phyloP scores from a whole-genome alignment of 1,140 invertebrate genomes.

The Lycorma delicatula region DNA sequence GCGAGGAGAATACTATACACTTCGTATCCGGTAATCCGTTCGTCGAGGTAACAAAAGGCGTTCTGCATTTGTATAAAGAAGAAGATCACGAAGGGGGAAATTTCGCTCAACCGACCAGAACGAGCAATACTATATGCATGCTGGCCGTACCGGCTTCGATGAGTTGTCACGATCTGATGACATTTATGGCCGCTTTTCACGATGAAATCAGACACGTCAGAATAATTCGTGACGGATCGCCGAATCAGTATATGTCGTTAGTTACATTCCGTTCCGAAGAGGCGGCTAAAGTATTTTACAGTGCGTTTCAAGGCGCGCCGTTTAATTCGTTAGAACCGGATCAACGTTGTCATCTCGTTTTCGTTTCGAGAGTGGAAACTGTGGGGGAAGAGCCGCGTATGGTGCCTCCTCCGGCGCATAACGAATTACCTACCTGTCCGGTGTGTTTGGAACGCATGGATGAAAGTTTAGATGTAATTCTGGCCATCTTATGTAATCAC shows the following conservation, averaged over 20 bases:
- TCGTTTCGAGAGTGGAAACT: slow-evolving; percentile 88
- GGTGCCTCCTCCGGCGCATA: slow-evolving; percentile 61
- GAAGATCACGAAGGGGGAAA: slow-evolving; percentile 51
- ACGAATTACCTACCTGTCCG: slow-evolving; percentile 95
- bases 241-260: slow-evolving; percentile 96
- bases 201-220: slow-evolving; percentile 82
- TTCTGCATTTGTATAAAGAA: slow-evolving; percentile 94
- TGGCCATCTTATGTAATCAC: slow-evolving; percentile 98
- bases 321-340: slow-evolving; percentile 92
- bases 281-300: slow-evolving; percentile 85
- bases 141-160: slow-evolving; percentile 86
- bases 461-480: slow-evolving; percentile 92
- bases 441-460: slow-evolving; percentile 97
- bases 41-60: slow-evolving; percentile 92
- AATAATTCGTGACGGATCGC: slow-evolving; percentile 72
- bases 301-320: slow-evolving; percentile 80
- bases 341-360: slow-evolving; percentile 83
- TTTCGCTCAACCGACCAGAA: slow-evolving; percentile 35
- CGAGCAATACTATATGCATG: slow-evolving; percentile 84
- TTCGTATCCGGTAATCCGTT: slow-evolving; percentile 96
- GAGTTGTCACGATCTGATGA: slow-evolving; percentile 86
- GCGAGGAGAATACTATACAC: too few relatives aligned
- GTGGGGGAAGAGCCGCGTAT: slow-evolving; percentile 53
- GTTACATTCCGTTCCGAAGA: slow-evolving; percentile 71
- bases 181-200: slow-evolving; percentile 91